These are phyloP conservation scores for Paraplagusia blochii DNA, from an alignment of 2,113 vertebrate genomes.

Conservation along the genomic window DNA sequence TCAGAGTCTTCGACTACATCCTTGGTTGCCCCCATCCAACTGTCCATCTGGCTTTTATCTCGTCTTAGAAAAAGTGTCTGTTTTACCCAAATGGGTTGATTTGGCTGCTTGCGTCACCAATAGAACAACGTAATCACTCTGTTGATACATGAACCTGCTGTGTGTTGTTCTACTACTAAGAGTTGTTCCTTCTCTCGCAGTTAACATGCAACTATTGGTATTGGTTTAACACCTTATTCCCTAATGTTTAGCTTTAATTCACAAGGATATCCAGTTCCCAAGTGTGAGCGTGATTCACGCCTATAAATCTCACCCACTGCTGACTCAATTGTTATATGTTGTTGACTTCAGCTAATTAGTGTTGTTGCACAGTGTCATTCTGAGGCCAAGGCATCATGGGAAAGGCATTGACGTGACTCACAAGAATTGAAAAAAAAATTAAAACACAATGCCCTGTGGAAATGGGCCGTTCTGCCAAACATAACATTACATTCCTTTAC, in stretches of 20 bases:
- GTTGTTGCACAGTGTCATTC: constrained; percentile 31
- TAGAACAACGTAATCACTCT: not conserved
- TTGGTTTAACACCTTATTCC: no score
- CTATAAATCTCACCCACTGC: not conserved
- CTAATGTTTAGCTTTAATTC: no score
- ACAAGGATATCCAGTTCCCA: no score
- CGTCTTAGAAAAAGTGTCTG: not conserved
- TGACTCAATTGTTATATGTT: constrained; percentile 9
- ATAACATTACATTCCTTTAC: constrained; percentile 40
- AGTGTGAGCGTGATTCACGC: not conserved
- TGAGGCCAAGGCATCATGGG: constrained; percentile 34
- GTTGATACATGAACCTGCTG: not conserved
- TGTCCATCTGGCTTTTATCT: not conserved
- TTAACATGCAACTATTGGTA: constrained; percentile 5
- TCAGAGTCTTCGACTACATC: not conserved
- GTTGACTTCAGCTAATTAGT: not conserved
- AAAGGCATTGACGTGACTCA: constrained; percentile 62
- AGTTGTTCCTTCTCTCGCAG: not conserved
- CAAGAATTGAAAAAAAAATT: constrained; percentile 27
- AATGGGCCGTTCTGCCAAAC: constrained; percentile 36
- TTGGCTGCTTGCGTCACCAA: not conserved
- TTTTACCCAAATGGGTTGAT: not conserved
- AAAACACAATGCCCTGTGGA: constrained; percentile 48
- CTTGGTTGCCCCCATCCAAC: not conserved
- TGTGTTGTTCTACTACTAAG: constrained; percentile 3